Evolutionary conservation across 2,888 invertebrate species (phyloP), one percentile per base, ranked within the genome.

Genomic region (Torymus texanus): DNA sequence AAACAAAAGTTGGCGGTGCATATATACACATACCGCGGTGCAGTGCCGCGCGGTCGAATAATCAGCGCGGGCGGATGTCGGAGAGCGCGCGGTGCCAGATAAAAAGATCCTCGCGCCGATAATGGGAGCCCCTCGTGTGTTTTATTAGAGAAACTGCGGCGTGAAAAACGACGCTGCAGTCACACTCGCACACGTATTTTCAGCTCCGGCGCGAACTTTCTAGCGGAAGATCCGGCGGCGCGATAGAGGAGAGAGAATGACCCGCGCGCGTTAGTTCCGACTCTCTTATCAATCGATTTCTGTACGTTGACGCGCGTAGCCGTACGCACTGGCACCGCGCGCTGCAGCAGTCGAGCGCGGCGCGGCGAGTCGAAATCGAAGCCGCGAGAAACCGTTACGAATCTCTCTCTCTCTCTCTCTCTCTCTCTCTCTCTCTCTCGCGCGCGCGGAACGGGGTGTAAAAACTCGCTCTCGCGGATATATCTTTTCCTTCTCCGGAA

Each of bases 281-380:
- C 51, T 62, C 62, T 5, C 67, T 67, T 78, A 77, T 77, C 77
- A 77, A 77, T 77, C 66, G 71, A 77, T 77, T 68, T 63, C 53
- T 72, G n/a, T 24, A 21, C 56, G 21, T 61, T 53, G 53, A 53
- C 29, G 41, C 13, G 24, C 16, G 16, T 68, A 8, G 24, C 10
- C 16, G 41, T 50, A 50, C 14, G 2, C 16, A 41, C 62, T 58
- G 41, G 41, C 8, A 8, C 41, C n/a, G 41, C 41, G 12, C n/a
- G 58, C 3, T 41, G 71, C 61, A 18, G 61, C 24, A 18, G 10
- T 2, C 24, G 24, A 24, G 41, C 53, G 55, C n/a, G 16, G 41
- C 53, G 55, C n/a, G 16, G n/a, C 51, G n/a, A 41, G 41, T 41
- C 68, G 75, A 68, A 75, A 75, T 75, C 62, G 24, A 62, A 73